Percentiles rank a stretch among this genome's conserved stretches.
Evolutionary conservation across 2,113 vertebrate genomes (phyloP).

Genomic region (Calidris pugnax): DNA sequence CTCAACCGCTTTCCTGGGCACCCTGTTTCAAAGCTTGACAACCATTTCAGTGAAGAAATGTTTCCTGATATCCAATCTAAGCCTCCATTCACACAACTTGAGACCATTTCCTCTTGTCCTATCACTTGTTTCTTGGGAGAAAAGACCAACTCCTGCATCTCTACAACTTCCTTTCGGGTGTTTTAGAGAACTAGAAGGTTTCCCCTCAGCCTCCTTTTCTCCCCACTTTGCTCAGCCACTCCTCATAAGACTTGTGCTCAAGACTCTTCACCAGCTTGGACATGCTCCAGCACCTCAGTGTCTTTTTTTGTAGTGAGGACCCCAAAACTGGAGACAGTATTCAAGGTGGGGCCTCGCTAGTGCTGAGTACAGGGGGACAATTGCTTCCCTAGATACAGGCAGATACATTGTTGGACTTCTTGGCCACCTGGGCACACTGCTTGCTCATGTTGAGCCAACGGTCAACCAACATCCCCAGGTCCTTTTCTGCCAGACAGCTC

Average conservation of each 20-base stretch:
- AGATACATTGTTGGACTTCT: not conserved
- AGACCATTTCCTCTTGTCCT: not conserved
- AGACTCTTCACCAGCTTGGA: not conserved
- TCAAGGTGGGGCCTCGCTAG: not conserved
- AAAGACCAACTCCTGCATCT: not conserved
- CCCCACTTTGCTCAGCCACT: not conserved
- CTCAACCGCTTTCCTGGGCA: not conserved
- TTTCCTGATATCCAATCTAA: not conserved
- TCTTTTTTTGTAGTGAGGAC: not conserved
- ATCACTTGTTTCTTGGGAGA: not conserved
- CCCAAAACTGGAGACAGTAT: not conserved
- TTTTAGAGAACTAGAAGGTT: not conserved
- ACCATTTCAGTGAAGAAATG: not conserved
- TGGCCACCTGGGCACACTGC: not conserved
- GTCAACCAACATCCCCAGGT: not conserved
- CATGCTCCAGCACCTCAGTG: not conserved
- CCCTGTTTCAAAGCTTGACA: not conserved
- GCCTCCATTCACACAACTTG: not conserved
- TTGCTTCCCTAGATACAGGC: not conserved
- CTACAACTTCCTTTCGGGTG: not conserved
- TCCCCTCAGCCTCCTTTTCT: not conserved
- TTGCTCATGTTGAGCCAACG: not conserved
- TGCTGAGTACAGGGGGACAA: not conserved
- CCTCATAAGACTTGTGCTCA: not conserved
- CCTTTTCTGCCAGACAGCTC: not conserved